Conservation (phyloP, 2,113 vertebrate genomes). For the Gorsachius goisagi region DNA sequence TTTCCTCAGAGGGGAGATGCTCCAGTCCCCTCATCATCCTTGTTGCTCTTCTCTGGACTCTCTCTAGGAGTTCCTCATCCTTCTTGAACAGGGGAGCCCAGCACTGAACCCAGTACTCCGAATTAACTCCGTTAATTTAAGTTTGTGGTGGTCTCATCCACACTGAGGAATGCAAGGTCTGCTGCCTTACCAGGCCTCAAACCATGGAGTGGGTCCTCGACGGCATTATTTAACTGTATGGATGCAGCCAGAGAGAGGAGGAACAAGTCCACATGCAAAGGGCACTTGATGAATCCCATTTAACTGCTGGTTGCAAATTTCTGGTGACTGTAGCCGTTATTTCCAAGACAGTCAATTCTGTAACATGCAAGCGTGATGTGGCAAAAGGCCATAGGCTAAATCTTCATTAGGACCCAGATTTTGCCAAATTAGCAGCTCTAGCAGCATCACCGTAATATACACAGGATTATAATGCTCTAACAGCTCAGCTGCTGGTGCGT, state of each 20-base stretch:
- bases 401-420: not conserved
- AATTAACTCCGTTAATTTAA: not conserved
- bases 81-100: too few relatives aligned
- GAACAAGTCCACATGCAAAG: not conserved
- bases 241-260: not conserved
- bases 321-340: rapidly evolving
- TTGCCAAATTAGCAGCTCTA: not conserved
- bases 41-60: too few relatives aligned
- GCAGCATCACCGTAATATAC: rapidly evolving
- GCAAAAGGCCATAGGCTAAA: not conserved
- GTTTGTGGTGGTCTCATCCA: not conserved
- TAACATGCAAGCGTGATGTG: not conserved
- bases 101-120: too few relatives aligned
- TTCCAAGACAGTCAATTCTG: not conserved
- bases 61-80: too few relatives aligned
- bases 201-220: rapidly evolving
- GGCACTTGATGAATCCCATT: not conserved
- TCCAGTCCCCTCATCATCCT: too few relatives aligned
- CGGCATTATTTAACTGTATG: not conserved
- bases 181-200: not conserved
- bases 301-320: not conserved
- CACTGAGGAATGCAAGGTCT: not conserved
- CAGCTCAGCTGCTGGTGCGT: not conserved
- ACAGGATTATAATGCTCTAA: not conserved
- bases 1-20: too few relatives aligned